Base-by-base conservation (phyloP, 2,113 vertebrate genomes). In the Eulacestoma nigropectus region DNA sequence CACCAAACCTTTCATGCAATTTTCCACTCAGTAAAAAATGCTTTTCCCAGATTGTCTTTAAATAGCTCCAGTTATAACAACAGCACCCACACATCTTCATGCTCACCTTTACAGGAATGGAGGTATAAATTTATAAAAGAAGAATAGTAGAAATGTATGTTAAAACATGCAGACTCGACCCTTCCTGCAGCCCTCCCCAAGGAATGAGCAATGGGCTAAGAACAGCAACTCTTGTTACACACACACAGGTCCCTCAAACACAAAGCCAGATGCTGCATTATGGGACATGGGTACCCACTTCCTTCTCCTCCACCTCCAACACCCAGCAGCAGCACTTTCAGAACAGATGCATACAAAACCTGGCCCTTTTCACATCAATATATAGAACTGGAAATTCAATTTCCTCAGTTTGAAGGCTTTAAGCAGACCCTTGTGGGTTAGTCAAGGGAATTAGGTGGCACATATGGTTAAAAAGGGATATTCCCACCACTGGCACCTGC, bases 281-380 rank as follows among this genome's bases (percentile, higher is more conserved):
- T 2, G 2, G 39, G 32, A 12, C 0, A 0, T 32, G 26, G n/a
- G 26, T 11, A 33, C 32, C 25, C 29, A 13, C 3, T 29, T 41
- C 18, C 42, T 64, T 85, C 46, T 69, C 32, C 27, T 75, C 35
- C 77, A 72, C 30, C 52, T 70, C 75, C 37, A 47, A 3, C 14
- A 30, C 23, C 17, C 74, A 50, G 21, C 8, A 11, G 20, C 35
- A 90, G 49, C 4, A 1, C 49, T 60, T 21, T 6, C 18, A 68
- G 44, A 52, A 32, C 3, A 3, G 44, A 29, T 49, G 59, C 20
- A 2, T 32, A 11, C 22, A 57, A 32, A 81, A 30, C 27, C n/a
- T 53, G 39, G 6, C 22, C 47, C 20, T 82, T 69, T 22, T 3
- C 44, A 29, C 41, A 49, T 69, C 70, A 30, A 2, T 32, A 15